Evolutionary conservation across 2,113 vertebrate species (phyloP).

Genomic region (Pedetes capensis): DNA sequence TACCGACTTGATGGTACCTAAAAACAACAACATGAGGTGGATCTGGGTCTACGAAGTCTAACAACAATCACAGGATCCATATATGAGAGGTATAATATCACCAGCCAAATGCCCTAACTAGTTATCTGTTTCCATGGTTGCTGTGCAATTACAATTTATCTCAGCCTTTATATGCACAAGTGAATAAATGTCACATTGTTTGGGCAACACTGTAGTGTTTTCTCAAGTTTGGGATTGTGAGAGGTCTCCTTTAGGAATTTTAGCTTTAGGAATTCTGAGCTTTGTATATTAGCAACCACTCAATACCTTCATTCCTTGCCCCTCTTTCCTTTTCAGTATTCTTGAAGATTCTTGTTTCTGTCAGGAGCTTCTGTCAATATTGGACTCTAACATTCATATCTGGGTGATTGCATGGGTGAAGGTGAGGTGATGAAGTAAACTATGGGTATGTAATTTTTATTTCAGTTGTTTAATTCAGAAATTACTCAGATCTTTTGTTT

Average conservation of each 20-base stretch:
- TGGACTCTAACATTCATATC: neutral
- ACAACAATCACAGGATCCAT: too few species aligned
- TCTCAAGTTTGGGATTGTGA: neutral
- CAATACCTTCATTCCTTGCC: neutral
- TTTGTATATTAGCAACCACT: neutral
- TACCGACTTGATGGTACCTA: too few species aligned
- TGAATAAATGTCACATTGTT: neutral
- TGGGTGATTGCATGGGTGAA: neutral
- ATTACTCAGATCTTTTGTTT: slow-evolving; percentile 5
- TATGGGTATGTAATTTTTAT: neutral
- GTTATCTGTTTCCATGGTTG: neutral
- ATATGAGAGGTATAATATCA: neutral
- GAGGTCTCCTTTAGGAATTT: too few species aligned
- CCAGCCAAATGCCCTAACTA: neutral
- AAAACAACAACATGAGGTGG: too few species aligned
- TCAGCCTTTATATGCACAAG: neutral
- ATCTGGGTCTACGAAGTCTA: too few species aligned
- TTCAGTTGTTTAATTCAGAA: slow-evolving; percentile 40
- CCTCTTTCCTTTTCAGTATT: neutral
- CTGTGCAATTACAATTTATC: neutral
- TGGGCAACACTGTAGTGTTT: neutral
- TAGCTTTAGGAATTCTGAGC: slow-evolving; percentile 9
- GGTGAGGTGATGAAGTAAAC: neutral
- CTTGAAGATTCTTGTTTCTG: slow-evolving; percentile 5
- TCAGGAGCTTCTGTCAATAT: neutral